Evolutionary conservation across 2,113 vertebrate species (phyloP), one percentile per base, ranked within the genome.

Genomic region (Callorhinus ursinus): DNA sequence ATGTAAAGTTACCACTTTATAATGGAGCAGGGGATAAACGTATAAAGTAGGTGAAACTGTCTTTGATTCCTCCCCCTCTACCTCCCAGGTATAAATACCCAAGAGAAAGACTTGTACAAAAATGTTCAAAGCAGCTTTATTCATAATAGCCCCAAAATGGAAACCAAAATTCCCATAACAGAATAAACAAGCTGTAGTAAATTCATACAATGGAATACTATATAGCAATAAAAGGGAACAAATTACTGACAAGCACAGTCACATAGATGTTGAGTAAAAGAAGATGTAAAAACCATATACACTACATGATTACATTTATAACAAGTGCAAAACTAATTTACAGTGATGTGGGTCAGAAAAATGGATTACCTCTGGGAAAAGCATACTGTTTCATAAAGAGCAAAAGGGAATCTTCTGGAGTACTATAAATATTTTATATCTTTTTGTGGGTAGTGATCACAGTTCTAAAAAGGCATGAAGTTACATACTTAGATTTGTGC

Each of bases 241-340:
- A 71, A 84, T 6, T 76, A 94, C 53, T 53, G 71, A 61, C 72
- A 77, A 2, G 6, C 7, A 76, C 10, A 83, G 33, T 53, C 53
- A n/a, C 21, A 72, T 0, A 61, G 51, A 91, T 82, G 28, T 39
- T 53, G 39, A 97, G 33, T 86, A 88, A 57, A 89, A 63, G 22
- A 91, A 88, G 18, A 3, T 12, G n/a, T 39, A 79, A 53, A 4
- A 77, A 90, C 51, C 13, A 51, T 55, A 67, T 36, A 79, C 36
- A 31, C 12, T 36, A 0, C 28, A 93, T 71, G 21, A 93, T 76
- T 39, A 51, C 31, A 88, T 65, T 82, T 76, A 69, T 51, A 87
- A 49, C 26, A 90, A 77, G 36, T 65, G 55, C 49, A 96, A 92
- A 97, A 88, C 51, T 94, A 86, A 92, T 57, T 65, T 82, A 89